Conservation (phyloP, 2,888 invertebrate species). For the Dichetophora obliterata region DNA sequence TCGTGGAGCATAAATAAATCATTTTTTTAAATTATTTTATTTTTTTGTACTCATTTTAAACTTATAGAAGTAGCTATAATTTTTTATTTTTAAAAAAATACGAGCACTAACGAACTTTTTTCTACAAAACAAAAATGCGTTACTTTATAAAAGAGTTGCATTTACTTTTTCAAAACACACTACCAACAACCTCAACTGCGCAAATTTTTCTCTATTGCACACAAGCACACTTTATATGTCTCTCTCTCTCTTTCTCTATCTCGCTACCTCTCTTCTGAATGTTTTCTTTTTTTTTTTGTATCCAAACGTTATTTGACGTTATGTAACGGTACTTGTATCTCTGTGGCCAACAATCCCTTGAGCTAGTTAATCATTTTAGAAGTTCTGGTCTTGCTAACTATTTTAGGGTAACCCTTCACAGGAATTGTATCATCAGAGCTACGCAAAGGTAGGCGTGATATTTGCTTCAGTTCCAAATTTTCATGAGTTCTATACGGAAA, state of each 20-base stretch:
- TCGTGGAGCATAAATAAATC: too few relatives aligned
- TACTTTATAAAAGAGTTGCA: too few relatives aligned
- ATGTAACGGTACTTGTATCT: conserved; percentile 6
- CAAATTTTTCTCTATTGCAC: too few relatives aligned
- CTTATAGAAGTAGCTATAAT: too few relatives aligned
- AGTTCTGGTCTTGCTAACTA: conserved; percentile 58
- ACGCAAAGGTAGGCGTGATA: conserved; percentile 89
- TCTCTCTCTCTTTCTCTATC: not conserved
- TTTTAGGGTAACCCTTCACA: conserved; percentile 75
- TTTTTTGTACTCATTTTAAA: too few relatives aligned
- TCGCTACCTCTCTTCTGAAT: not conserved
- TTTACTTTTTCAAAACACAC: too few relatives aligned
- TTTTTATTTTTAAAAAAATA: too few relatives aligned
- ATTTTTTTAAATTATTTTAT: too few relatives aligned
- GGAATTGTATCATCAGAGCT: conserved; percentile 95
- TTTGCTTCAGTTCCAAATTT: conserved; percentile 95
- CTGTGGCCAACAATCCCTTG: conserved; percentile 44
- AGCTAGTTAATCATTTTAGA: conserved; percentile 57
- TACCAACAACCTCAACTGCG: too few relatives aligned
- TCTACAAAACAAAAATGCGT: too few relatives aligned
- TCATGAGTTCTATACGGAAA: conserved; percentile 93
- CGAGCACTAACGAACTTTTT: too few relatives aligned
- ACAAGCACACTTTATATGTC: too few relatives aligned
- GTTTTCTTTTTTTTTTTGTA: conserved; percentile 1
- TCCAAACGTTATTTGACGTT: not conserved